Evolutionary conservation across 1,140 invertebrate species (phyloP).

Genomic region (Drepana arcuata): DNA sequence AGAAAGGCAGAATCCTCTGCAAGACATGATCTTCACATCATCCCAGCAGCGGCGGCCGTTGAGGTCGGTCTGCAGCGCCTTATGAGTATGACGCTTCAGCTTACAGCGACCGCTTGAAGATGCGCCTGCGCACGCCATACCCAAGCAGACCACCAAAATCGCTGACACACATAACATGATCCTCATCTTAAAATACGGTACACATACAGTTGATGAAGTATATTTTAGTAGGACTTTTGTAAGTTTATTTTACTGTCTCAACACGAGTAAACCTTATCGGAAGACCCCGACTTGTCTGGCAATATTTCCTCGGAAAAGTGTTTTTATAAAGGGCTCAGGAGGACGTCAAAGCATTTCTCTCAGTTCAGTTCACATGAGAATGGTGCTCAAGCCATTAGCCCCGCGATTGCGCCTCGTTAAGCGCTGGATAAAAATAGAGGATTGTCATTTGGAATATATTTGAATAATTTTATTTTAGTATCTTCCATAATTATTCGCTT

Average conservation of each 20-base stretch:
- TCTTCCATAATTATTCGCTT: too few relatives aligned
- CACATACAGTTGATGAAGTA: too few relatives aligned
- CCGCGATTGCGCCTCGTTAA: conserved; percentile 22
- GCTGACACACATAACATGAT: conserved; percentile 2
- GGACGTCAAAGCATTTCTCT: conserved; percentile 53
- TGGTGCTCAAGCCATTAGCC: conserved; percentile 42
- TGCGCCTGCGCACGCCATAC: conserved; percentile 19
- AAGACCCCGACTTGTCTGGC: conserved; percentile 23
- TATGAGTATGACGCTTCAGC: conserved; percentile 38
- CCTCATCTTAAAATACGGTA: too few relatives aligned
- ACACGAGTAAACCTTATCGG: conserved; percentile 9
- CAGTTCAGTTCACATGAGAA: conserved; percentile 39
- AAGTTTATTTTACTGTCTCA: too few relatives aligned
- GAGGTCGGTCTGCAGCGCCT: conserved; percentile 73
- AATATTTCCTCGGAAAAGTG: conserved; percentile 9
- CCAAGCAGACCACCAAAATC: conserved; percentile 21
- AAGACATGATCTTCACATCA: conserved; percentile 80
- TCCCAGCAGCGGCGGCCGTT: conserved; percentile 80
- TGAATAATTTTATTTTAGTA: conserved; percentile 30
- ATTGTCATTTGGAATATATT: conserved; percentile 31
- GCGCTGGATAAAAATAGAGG: conserved; percentile 30
- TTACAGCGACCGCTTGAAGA: conserved; percentile 33
- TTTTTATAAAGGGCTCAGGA: conserved; percentile 40
- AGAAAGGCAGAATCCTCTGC: conserved; percentile 88
- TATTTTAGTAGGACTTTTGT: too few relatives aligned